Base-by-base conservation (phyloP, 2,113 vertebrate genomes). In the Budorcas taxicolor region DNA sequence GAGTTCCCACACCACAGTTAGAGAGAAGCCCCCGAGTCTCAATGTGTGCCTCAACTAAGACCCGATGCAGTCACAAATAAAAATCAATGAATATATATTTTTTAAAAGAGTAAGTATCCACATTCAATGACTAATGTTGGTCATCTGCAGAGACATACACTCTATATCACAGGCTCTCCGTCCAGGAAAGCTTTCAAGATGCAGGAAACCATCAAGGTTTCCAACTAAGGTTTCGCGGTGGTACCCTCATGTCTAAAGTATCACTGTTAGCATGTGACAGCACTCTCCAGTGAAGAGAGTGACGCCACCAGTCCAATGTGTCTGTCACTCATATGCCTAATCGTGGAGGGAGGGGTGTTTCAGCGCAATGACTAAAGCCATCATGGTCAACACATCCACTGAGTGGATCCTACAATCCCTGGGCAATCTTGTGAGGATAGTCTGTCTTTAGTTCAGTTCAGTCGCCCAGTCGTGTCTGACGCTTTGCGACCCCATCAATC, bases 1-100 rank as follows among this genome's bases (percentile, higher is more conserved):
- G 40, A 43, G 40, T 9, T 27, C 23, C 36, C 2, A 0, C 12
- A 1, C 19, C 36, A 43, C 40, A 76, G 4, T 43, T 14, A 43
- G 40, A 43, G 64, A n/a, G 40, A 40, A 76, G 71, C 40, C 71
- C 21, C 3, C 0, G 0, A 43, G 6, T 25, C 40, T 76, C 71
- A 76, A 43, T 7, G 40, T 43, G 71, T 43, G 36, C 23, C 40
- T 43, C 71, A 76, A 43, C 23, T 14, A 43, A 76, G 36, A 76
- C 40, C 40, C 1, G 0, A 43, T 4, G 3, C 23, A 76, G 40
- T 76, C 71, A 43, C 43, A 76, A 76, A 76, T 43, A 14, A 76
- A 43, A 76, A 43, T 27, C 27, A 76, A 76, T 0, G 6, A 76
- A 76, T 27, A 27, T 15, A 27, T 45, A 45, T 45, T 1, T 71